Evolutionary conservation across 2,888 invertebrate genomes (phyloP).

Genomic region (Odontothrips loti): DNA sequence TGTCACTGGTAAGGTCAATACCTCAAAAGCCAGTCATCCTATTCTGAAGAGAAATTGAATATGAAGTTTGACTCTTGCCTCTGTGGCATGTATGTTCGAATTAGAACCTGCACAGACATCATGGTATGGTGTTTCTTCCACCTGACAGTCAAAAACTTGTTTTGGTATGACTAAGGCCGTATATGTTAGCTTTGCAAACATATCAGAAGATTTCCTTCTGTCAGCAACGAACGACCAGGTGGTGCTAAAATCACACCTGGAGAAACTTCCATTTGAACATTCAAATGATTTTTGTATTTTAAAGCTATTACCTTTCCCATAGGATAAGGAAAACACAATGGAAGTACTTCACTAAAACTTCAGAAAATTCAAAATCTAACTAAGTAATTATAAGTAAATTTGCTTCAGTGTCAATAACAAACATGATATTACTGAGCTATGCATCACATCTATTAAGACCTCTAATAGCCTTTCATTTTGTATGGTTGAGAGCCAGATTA

Average conservation of each 20-base stretch:
- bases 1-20: neutral
- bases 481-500: neutral
- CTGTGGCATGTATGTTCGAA: neutral
- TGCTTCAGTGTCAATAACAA: constrained; percentile 36
- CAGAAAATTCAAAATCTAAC: neutral
- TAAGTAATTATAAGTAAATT: too few species aligned
- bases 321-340: neutral
- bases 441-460: neutral
- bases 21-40: neutral
- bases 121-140: neutral
- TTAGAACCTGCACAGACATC: neutral
- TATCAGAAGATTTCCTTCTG: constrained; percentile 7
- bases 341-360: neutral
- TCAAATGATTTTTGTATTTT: neutral
- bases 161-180: constrained; percentile 1
- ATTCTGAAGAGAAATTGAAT: neutral
- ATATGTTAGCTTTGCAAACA: constrained; percentile 1
- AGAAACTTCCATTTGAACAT: neutral
- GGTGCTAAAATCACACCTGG: neutral
- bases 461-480: neutral
- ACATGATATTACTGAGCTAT: constrained; percentile 28
- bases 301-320: too few species aligned
- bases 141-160: neutral
- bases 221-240: constrained; percentile 14
- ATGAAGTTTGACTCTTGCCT: neutral